Evolutionary conservation across 2,888 invertebrate species (phyloP), one percentile per base, ranked within the genome.

Genomic region (Ceratothoa steindachneri): DNA sequence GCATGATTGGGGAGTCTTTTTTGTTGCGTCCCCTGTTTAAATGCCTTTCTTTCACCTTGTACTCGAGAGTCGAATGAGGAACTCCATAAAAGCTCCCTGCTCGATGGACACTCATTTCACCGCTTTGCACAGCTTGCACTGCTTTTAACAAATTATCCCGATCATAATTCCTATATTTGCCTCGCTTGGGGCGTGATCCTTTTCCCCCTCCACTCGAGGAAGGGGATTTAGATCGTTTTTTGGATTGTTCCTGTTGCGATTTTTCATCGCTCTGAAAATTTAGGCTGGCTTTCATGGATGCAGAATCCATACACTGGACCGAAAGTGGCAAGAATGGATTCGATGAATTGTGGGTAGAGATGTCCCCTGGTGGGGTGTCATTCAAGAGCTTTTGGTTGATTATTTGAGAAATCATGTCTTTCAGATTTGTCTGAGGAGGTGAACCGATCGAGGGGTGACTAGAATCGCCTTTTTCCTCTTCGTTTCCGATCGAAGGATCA

Each of bases 31-130:
- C 95, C 82, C 97, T 87, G 91, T 97, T 92, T 80, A 95, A 86
- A 84, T 95, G 95, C 70, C 95, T 88, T 86, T 95, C 95, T 85
- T 95, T 95, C 28, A 95, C 95, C 87, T 99, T 98, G 88, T 99
- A 99, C 87, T 99, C 98, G 73, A 99, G 89, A 28, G 98, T 99
- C 68, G 98, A 98, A 86, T 99, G 98, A 60, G 98, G 98, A 79
- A 99, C 98, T 65, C 98, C 98, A 85, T 95, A 99, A 85, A 94
- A 97, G 83, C 95, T 97, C 27, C 88, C 98, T 64, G 98, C 98
- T 71, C 98, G 87, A 84, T 99, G 98, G 27, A 99, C 98, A 79
- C 96, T 97, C 98, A 99, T 99, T 86, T 98, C 97, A 2, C 98
- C 98, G 22, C 96, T 87, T 84, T 98, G 96, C 53, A 99, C 98